phyloP scores from a whole-genome alignment of 2,888 invertebrate species.

The Athalia cordata region DNA sequence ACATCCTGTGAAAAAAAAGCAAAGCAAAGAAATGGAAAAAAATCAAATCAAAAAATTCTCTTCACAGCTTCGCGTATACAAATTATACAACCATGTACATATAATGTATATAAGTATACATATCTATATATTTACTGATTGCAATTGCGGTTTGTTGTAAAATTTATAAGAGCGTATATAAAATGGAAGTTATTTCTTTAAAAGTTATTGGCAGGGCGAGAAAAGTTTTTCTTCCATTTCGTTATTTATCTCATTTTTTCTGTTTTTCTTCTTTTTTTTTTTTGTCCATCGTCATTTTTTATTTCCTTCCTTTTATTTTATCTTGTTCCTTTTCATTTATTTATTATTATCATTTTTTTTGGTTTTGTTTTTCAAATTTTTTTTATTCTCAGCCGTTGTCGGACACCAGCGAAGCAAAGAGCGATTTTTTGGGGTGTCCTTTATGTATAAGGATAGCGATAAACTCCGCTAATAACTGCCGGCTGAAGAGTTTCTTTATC shows the following conservation, averaged over 20 bases:
- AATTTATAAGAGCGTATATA: neutral
- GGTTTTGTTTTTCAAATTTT: neutral
- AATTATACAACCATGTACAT: neutral
- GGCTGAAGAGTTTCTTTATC: conserved; percentile 41
- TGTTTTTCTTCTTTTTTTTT: neutral
- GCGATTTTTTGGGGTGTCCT: conserved; percentile 26
- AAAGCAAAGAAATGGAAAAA: neutral
- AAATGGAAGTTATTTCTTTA: neutral
- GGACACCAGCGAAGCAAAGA: conserved; percentile 21
- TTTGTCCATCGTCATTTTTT: neutral
- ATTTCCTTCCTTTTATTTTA: neutral
- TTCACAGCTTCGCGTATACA: neutral
- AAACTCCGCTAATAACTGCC: conserved; percentile 43
- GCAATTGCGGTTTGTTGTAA: conserved; percentile 9
- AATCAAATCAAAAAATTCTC: neutral
- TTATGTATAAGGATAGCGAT: conserved; percentile 26
- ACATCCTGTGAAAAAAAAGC: too few relatives aligned
- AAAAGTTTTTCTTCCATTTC: neutral
- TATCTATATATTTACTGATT: conserved; percentile 3
- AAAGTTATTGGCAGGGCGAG: conserved; percentile 22
- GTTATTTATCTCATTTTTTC: neutral
- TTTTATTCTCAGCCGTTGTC: conserved; percentile 5
- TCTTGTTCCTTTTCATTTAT: neutral
- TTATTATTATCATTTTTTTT: neutral
- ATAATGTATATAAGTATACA: neutral